Conservation (phyloP, 2,888 invertebrate genomes). For the Stenolophus ochropezus region DNA sequence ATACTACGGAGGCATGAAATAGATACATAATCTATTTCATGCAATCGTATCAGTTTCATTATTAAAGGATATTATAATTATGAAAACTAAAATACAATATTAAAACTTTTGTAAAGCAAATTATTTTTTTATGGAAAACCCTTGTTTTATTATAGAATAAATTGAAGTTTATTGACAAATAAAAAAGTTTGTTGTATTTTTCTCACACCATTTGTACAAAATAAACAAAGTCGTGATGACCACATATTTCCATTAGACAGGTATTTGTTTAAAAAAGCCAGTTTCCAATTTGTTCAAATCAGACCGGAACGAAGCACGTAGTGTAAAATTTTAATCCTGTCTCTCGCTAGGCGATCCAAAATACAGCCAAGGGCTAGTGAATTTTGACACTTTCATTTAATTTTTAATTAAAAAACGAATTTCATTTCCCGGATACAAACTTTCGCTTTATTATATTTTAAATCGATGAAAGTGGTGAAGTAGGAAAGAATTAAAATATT, state of each 20-base stretch:
- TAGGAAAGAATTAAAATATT: background rate
- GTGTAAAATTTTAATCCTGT: constrained; percentile 2
- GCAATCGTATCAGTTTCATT: too few species aligned
- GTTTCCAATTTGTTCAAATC: constrained; percentile 4
- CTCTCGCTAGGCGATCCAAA: background rate
- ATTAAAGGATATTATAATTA: too few species aligned
- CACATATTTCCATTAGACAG: constrained; percentile 17
- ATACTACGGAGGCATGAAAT: too few species aligned
- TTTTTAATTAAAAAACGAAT: constrained; percentile 35
- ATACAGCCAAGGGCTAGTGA: constrained; percentile 27
- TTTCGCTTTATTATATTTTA: background rate
- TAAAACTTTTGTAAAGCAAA: too few species aligned
- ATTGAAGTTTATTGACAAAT: background rate
- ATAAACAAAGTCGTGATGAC: constrained; percentile 4
- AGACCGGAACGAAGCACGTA: background rate
- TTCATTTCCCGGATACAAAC: background rate
- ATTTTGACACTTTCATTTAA: constrained; percentile 40
- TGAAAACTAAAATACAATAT: too few species aligned
- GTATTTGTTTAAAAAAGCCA: constrained; percentile 15
- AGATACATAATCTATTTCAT: too few species aligned
- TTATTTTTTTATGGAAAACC: background rate
- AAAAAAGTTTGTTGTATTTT: background rate
- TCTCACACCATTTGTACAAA: background rate
- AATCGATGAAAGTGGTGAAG: background rate
- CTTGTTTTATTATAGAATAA: background rate